phyloP scores from a whole-genome alignment of 2,888 invertebrate genomes.

The Dryadula phaetusa region DNA sequence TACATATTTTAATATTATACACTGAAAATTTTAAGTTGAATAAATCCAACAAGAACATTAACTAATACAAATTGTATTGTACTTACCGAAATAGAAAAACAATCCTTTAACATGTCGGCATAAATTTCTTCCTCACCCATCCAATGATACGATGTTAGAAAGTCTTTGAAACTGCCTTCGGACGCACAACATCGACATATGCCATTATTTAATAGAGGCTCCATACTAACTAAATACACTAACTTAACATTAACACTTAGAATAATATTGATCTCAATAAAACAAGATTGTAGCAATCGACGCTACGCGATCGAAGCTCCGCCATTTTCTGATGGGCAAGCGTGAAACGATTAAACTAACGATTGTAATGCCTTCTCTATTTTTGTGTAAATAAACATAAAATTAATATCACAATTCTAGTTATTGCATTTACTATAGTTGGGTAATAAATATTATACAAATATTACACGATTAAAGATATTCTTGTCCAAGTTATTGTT shows the following conservation, averaged over 20 bases:
- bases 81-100: slow-evolving; percentile 75
- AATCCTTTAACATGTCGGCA: slow-evolving; percentile 73
- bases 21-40: neutral
- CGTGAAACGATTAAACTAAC: slow-evolving; percentile 8
- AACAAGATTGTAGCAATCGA: slow-evolving; percentile 52
- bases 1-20: neutral
- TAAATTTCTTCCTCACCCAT: slow-evolving; percentile 78
- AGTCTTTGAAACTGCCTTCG: slow-evolving; percentile 74
- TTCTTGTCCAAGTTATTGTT: neutral
- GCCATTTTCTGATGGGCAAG: slow-evolving; percentile 64
- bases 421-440: neutral
- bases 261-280: slow-evolving; percentile 42
- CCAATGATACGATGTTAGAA: slow-evolving; percentile 70
- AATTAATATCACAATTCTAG: neutral
- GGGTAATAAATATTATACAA: neutral
- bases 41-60: neutral
- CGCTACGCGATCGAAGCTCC: slow-evolving; percentile 56
- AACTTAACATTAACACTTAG: slow-evolving; percentile 53
- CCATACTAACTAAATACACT: slow-evolving; percentile 61
- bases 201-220: slow-evolving; percentile 58
- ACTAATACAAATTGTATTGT: slow-evolving; percentile 4
- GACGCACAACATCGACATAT: slow-evolving; percentile 79
- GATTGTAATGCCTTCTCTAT: neutral
- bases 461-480: neutral
- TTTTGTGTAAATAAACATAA: neutral